Conservation (phyloP, 2,797 vertebrate species). For the Amphiprion clarkii region DNA sequence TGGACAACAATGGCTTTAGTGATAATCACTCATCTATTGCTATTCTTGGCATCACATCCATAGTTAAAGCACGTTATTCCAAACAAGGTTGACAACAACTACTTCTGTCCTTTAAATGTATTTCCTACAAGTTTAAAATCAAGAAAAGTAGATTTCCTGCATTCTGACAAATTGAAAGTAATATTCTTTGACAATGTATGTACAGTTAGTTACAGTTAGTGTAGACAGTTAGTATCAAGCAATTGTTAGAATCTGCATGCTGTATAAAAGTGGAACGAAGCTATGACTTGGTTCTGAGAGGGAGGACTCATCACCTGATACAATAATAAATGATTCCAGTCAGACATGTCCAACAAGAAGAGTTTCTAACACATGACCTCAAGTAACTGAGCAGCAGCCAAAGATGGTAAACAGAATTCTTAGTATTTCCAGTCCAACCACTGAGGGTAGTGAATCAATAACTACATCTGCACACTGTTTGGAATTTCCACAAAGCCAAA, state of each 20-base stretch:
- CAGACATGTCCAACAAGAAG: conserved; percentile 10
- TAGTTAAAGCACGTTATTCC: too few relatives aligned
- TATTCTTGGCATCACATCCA: too few relatives aligned
- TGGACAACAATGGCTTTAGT: not conserved
- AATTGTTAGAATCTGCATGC: not conserved
- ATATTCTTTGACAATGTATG: too few relatives aligned
- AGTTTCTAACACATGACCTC: not conserved
- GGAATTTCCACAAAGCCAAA: not conserved
- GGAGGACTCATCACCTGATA: not conserved
- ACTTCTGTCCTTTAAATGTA: too few relatives aligned
- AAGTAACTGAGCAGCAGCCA: not conserved
- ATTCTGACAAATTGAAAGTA: not conserved
- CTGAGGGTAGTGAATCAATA: not conserved
- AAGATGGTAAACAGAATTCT: not conserved
- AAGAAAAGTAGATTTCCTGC: too few relatives aligned
- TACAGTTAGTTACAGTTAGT: too few relatives aligned
- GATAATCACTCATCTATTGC: not conserved
- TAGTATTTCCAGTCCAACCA: not conserved
- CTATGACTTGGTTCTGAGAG: not conserved
- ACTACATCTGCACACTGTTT: not conserved
- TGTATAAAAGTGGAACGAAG: not conserved
- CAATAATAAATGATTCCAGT: not conserved
- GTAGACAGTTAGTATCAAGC: not conserved
- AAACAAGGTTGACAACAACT: too few relatives aligned
- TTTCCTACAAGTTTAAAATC: too few relatives aligned